Base-by-base conservation (phyloP, 1,140 invertebrate species). In the Drosophila orosa region DNA sequence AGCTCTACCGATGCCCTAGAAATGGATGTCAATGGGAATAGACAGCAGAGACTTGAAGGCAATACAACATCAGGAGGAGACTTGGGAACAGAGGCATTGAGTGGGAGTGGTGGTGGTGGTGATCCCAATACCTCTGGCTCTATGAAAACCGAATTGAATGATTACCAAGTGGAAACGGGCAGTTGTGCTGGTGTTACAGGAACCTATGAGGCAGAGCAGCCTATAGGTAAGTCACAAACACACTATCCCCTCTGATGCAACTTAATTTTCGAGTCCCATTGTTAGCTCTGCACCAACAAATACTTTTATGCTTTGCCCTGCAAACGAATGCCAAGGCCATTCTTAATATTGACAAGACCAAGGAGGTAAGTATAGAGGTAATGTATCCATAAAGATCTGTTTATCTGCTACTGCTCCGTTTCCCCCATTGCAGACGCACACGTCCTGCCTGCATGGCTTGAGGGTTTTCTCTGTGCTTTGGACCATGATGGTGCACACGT, bases 401-500 rank as follows among this genome's bases (percentile, higher is more conserved):
- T 66, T 45, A 52, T 37, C 19, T 62, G 37, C 47, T 40, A 48
- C 25, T 74, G 29, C 19, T 50, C 10, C 35, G 7, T 24, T 57
- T n/a, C n/a, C 27, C 31, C 42, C 35, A 22, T 69, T 69, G 15
- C 55, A 95, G 71, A 95, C 95, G 33, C 95, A 95, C 25, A 94
- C 97, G 3, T 95, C 94, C 47, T 97, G 95, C 82, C 92, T 97
- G n/a, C 96, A 97, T 79, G 96, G 97, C 2, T 93, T 98, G 40
- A 93, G 96, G 48, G 97, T 98, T 44, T 92, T 98, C 65, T 97
- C 96, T 9, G 94, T 98, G 61, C 93, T 95, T 1, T 98, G 97
- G 97, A 97, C 98, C n/a, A 96, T 98, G 68, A 94, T 98, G 94
- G 97, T 98, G 5, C 97, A 98, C 90, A 97, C 96, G 1, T 97